These are phyloP conservation scores for Temnopleurus reevesii DNA, from an alignment of 53 echinoderm and acorn worm genomes.

Conservation along the genomic window DNA sequence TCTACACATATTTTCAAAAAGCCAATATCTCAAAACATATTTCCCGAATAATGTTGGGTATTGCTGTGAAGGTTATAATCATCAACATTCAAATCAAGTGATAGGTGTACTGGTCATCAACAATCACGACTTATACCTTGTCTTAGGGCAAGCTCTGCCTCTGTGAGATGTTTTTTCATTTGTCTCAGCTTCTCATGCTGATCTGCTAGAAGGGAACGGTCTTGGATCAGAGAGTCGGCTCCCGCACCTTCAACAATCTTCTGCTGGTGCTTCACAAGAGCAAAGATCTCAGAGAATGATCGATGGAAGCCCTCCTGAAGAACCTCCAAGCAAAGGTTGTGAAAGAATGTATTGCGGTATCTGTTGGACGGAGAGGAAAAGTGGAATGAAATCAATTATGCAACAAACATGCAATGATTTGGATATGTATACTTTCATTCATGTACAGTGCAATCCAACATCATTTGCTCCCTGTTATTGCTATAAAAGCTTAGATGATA, in stretches of 20 bases:
- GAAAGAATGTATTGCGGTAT: slow-evolving; percentile 94
- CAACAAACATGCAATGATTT: too few species aligned
- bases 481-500: too few species aligned
- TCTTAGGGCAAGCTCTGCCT: slow-evolving; percentile 89
- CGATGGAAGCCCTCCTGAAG: slow-evolving; percentile 94
- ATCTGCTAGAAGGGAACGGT: slow-evolving; percentile 82
- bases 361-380: slow-evolving; percentile 41
- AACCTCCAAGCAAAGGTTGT: slow-evolving; percentile 96
- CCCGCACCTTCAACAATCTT: slow-evolving; percentile 75
- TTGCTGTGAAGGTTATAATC: too few species aligned
- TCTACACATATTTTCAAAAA: too few species aligned
- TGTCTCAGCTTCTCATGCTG: slow-evolving; percentile 85
- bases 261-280: slow-evolving; percentile 90
- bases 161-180: slow-evolving; percentile 90
- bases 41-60: too few species aligned
- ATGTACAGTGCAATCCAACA: too few species aligned
- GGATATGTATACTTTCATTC: too few species aligned
- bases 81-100: too few species aligned
- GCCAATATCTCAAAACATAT: too few species aligned
- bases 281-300: slow-evolving; percentile 95
- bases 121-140: slow-evolving; percentile 74
- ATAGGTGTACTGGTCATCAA: too few species aligned
- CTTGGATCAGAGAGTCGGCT: slow-evolving; percentile 78
- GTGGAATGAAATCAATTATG: too few species aligned
- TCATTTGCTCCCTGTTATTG: too few species aligned